Conservation (phyloP, 2,797 vertebrate species). For the Cygnus olor region DNA sequence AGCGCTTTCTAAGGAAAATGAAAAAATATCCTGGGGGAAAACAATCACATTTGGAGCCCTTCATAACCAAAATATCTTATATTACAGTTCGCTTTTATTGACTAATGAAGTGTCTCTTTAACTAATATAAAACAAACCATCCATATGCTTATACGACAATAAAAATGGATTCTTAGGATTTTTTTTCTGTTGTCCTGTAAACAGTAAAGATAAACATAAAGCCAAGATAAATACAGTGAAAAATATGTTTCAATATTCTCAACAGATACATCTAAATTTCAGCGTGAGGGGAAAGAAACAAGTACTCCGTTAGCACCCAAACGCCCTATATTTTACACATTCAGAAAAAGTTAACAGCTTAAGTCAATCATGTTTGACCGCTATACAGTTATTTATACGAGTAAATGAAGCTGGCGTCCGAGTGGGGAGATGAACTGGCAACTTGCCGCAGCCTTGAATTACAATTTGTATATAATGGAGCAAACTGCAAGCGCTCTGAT, state of each 20-base stretch:
- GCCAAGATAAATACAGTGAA: background rate
- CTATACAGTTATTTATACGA: background rate
- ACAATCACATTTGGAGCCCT: background rate
- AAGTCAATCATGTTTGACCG: background rate
- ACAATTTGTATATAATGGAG: background rate
- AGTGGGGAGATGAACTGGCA: conserved; percentile 19
- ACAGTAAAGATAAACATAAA: background rate
- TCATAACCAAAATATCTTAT: background rate
- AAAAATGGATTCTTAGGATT: background rate
- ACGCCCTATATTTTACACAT: background rate
- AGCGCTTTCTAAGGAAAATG: conserved; percentile 5
- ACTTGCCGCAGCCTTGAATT: background rate
- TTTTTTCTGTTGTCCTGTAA: background rate
- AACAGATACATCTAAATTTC: background rate
- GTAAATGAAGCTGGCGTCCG: background rate
- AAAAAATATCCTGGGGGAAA: background rate
- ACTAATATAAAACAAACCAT: background rate
- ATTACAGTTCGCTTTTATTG: background rate
- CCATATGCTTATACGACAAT: background rate
- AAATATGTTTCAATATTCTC: background rate
- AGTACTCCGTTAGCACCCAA: background rate
- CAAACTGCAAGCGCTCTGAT: background rate
- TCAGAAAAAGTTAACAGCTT: conserved; percentile 15
- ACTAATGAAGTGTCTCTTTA: background rate
- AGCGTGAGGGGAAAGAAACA: rapidly evolving